Percentiles rank a stretch among this genome's conserved stretches.
These are phyloP conservation scores for Catharus ustulatus DNA, from an alignment of 2,797 vertebrate genomes.

Conservation along the genomic window DNA sequence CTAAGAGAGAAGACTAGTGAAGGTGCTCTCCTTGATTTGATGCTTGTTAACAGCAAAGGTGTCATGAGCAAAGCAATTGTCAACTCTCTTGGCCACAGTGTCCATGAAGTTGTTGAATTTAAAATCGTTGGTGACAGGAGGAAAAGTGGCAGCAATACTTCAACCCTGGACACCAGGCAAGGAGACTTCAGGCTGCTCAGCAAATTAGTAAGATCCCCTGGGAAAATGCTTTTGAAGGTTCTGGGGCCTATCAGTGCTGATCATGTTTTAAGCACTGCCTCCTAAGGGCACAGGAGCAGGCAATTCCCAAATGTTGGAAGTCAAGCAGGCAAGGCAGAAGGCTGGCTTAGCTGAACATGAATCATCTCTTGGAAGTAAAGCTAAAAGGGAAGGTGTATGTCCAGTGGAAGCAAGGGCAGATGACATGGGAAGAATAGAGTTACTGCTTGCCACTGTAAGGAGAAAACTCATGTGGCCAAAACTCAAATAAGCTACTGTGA, in stretches of 20 bases:
- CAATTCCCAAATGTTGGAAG: background rate
- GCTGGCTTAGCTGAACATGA: background rate
- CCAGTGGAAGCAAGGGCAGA: background rate
- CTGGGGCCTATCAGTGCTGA: background rate
- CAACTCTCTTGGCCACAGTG: background rate
- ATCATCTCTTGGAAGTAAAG: no score
- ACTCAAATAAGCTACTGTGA: background rate
- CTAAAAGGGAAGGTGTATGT: background rate
- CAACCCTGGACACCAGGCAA: background rate
- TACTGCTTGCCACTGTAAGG: background rate
- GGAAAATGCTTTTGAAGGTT: background rate
- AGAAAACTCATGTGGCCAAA: background rate
- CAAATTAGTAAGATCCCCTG: background rate
- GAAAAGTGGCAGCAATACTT: background rate
- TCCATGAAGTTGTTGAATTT: background rate
- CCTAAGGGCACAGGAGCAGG: background rate
- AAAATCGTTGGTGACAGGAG: background rate
- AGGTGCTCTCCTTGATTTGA: background rate
- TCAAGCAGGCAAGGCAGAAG: background rate
- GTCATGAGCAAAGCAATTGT: accelerated
- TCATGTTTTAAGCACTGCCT: background rate
- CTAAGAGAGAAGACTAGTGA: background rate
- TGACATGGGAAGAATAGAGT: background rate
- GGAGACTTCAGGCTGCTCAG: background rate
- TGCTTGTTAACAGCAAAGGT: background rate